Evolutionary conservation across 1,140 invertebrate genomes (phyloP), one percentile per base, ranked within the genome.

Genomic region (Drosophila equinoxialis): DNA sequence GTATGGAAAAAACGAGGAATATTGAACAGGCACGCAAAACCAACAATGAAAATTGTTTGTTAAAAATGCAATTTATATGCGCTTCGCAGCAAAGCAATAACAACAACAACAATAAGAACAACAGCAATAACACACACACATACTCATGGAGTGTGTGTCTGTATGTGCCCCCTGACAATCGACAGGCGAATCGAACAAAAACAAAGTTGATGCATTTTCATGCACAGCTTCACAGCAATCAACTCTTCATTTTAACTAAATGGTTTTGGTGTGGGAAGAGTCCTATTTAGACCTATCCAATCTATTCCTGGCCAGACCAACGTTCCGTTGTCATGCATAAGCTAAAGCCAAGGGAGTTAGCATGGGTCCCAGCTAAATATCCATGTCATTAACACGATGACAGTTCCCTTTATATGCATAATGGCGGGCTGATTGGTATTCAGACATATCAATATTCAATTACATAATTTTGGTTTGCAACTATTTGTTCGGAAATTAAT

Each of bases 41-140:
- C 71, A 79, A 79, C 73, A 79, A 58, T 61, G 57, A 79, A 72
- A 74, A 80, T 70, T 89, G 74, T 84, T 84, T 80, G 77, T 78
- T 70, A 89, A 89, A 87, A 87, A 89, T 81, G 81, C 84, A 89
- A 87, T 87, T 87, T 87, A 89, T 87, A 89, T 87, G 84, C 76
- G 54, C 81, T 81, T 69, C 72, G 68, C 68, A 81, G 77, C 63
- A 71, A 60, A 62, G 61, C 61, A 68, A 58, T 35, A 65, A 75
- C 71, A 68, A 77, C 74, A 82, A 76, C 65, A 61, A 61, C 30
- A 41, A 48, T 35, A n/a, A 17, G 1, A 17, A 17, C 17, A 65
- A 75, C 71, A 68, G 74, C 74, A 82, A n/a, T n/a, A n/a, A 17
- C 17, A 60, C 42, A 58, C n/a, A 48, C 37, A 58, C 62, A 69